These are phyloP conservation scores for Galaxias olidus DNA, from an alignment of 2,797 vertebrate species.

Conservation along the genomic window DNA sequence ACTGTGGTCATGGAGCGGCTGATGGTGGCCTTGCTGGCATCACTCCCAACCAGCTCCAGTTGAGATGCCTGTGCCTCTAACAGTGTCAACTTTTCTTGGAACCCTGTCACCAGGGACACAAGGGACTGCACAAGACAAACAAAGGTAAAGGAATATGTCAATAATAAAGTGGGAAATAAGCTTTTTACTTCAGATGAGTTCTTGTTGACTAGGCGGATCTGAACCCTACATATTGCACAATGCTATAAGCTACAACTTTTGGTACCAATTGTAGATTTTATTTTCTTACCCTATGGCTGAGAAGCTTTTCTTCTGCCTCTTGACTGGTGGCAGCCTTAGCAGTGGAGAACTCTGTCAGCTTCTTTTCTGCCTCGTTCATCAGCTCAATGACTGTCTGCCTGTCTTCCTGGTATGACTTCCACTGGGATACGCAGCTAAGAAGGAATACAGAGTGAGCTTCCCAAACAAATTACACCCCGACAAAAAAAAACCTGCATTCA, in stretches of 20 bases:
- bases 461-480: no score
- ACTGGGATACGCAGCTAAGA: conserved; percentile 82
- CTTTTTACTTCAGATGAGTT: no score
- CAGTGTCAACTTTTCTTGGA: conserved; percentile 84
- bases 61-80: conserved; percentile 84
- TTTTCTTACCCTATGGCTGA: conserved; percentile 81
- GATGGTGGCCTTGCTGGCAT: conserved; percentile 87
- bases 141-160: neutral
- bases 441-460: neutral
- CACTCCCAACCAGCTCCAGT: conserved; percentile 84
- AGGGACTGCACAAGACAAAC: conserved; percentile 73
- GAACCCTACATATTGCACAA: no score
- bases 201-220: no score
- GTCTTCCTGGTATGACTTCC: conserved; percentile 86
- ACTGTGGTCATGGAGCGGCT: conserved; percentile 89
- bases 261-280: no score
- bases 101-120: conserved; percentile 83
- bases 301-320: conserved; percentile 84
- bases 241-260: no score
- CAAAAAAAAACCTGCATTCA: no score
- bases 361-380: conserved; percentile 92
- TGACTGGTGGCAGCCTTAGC: conserved; percentile 80
- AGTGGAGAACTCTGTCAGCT: conserved; percentile 88
- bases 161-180: neutral
- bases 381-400: conserved; percentile 87